phyloP scores from a whole-genome alignment of 2,113 vertebrate genomes.

The Pseudopipra pipra region DNA sequence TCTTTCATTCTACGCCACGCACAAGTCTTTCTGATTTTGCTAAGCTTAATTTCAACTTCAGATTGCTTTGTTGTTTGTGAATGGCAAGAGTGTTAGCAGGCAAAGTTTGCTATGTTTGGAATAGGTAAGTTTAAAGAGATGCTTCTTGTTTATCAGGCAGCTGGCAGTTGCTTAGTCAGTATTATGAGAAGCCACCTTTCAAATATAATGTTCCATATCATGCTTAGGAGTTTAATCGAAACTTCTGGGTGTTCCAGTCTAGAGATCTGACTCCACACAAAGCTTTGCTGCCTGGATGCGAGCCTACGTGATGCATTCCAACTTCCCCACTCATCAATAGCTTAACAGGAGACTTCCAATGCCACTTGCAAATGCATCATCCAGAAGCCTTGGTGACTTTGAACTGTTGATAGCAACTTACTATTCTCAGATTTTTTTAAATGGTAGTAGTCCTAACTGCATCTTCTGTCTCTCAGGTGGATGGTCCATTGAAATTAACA shows the following conservation, averaged over 20 bases:
- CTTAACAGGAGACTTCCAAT: neutral
- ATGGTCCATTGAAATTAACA: neutral
- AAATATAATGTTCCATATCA: neutral
- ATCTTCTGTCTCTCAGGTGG: neutral
- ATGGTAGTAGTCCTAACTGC: neutral
- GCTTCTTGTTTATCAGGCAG: neutral
- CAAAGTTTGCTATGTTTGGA: neutral
- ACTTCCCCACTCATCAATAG: neutral
- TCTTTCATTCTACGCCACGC: neutral
- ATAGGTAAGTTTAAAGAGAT: neutral
- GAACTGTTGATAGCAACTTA: neutral
- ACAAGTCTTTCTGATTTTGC: neutral
- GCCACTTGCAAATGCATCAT: neutral
- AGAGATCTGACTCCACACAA: neutral
- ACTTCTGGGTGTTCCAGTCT: neutral
- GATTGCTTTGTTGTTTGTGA: neutral
- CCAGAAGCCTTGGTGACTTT: neutral
- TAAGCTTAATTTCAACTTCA: neutral
- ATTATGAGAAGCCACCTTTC: neutral
- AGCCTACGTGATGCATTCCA: neutral
- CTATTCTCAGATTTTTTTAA: neutral
- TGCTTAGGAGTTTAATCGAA: neutral
- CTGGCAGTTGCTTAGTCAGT: neutral
- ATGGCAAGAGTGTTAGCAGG: neutral
- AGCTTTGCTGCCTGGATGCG: neutral